Evolutionary conservation across 2,888 invertebrate species (phyloP).

Genomic region (Allolobophora icterica): DNA sequence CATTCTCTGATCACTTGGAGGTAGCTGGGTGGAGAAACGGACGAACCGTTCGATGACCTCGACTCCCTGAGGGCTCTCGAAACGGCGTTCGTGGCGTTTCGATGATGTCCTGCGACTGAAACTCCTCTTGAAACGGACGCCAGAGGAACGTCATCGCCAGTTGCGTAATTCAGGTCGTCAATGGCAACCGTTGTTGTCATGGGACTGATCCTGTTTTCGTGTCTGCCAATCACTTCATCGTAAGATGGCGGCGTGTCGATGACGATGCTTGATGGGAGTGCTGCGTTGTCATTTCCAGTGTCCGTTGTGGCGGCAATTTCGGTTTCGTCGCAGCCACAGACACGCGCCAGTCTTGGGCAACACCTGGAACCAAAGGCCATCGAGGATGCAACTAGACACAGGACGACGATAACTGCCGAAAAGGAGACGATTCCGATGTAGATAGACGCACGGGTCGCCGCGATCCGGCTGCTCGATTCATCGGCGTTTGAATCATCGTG

Average conservation of each 20-base stretch:
- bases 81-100: not conserved
- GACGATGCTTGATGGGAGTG: not conserved
- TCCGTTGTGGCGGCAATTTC: not conserved
- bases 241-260: not conserved
- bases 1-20: not conserved
- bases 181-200: not conserved
- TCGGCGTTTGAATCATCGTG: not conserved
- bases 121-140: not conserved
- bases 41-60: not conserved
- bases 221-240: not conserved
- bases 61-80: not conserved
- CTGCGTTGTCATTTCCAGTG: not conserved
- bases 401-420: not conserved
- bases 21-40: not conserved
- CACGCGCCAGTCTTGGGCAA: not conserved
- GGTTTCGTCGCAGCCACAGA: not conserved
- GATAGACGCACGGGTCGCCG: not conserved
- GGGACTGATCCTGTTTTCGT: not conserved
- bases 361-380: not conserved
- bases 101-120: not conserved
- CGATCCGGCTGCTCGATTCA: not conserved
- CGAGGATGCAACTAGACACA: not conserved
- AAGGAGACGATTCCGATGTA: not conserved
- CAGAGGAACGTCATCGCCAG: not conserved
- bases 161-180: not conserved